phyloP scores from a whole-genome alignment of 92 coral and sea anemone genomes.

The Zoanthus sansibaricus region DNA sequence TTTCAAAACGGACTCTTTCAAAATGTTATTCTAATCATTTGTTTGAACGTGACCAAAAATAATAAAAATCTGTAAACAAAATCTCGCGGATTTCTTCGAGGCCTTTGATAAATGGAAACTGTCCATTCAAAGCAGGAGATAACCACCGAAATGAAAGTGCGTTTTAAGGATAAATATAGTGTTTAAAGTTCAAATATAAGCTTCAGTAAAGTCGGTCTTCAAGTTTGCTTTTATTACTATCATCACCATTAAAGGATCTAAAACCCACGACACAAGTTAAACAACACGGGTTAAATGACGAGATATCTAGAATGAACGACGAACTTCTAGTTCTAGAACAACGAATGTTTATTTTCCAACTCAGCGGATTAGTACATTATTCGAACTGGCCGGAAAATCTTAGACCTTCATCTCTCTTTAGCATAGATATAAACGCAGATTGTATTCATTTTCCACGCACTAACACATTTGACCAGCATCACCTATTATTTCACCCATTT shows the following conservation, averaged over 20 bases:
- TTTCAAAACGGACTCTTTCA: conserved; percentile 15
- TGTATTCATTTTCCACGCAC: background rate
- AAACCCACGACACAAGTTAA: background rate
- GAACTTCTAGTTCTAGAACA: conserved; percentile 4
- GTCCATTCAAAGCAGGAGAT: background rate
- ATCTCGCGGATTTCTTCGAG: conserved; percentile 2
- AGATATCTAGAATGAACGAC: background rate
- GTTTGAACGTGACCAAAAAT: conserved; percentile 14
- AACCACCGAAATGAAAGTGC: background rate
- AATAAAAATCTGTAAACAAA: conserved; percentile 41
- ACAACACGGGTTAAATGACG: conserved; percentile 17
- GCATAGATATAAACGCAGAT: background rate
- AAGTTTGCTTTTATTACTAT: background rate
- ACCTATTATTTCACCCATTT: background rate
- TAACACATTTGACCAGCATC: background rate
- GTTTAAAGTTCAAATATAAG: background rate
- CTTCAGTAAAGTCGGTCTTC: background rate
- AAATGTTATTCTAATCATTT: conserved; percentile 28
- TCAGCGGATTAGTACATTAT: background rate
- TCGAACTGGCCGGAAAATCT: conserved; percentile 2
- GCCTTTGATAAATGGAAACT: background rate
- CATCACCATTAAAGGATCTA: background rate
- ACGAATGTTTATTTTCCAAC: background rate
- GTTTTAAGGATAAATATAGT: background rate
- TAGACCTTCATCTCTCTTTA: background rate